phyloP scores from a whole-genome alignment of 2,113 vertebrate genomes.

The Elephas maximus region DNA sequence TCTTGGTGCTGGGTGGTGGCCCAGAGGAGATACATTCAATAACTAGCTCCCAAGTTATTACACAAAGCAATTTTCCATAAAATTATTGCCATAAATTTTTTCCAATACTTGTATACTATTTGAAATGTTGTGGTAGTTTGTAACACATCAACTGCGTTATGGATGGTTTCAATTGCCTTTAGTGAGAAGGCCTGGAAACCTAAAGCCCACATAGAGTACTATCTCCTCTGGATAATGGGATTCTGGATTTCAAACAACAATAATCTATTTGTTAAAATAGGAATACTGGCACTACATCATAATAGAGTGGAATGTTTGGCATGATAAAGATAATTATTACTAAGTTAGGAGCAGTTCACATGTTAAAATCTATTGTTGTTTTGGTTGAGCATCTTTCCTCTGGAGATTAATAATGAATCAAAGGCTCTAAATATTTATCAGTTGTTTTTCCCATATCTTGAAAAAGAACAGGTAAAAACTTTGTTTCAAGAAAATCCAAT shows the following conservation, averaged over 20 bases:
- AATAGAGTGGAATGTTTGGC: not conserved
- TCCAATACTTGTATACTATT: too few species aligned
- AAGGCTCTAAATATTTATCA: not conserved
- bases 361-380: constrained; percentile 11
- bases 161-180: not conserved
- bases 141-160: not conserved
- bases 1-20: not conserved
- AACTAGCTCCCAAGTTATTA: not conserved
- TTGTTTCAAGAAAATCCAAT: not conserved
- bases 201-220: not conserved
- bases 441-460: not conserved
- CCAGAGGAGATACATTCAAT: not conserved
- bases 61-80: not conserved
- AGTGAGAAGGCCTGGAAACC: not conserved
- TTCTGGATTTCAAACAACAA: not conserved
- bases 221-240: not conserved
- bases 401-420: not conserved
- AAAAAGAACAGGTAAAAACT: not conserved
- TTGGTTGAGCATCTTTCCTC: not conserved
- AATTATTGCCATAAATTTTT: not conserved
- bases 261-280: not conserved
- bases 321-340: not conserved
- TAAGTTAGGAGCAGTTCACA: not conserved
- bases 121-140: not conserved
- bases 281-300: not conserved